Evolutionary conservation across 92 coral and sea anemone species (phyloP).

Genomic region (Scolanthus callimorphus): DNA sequence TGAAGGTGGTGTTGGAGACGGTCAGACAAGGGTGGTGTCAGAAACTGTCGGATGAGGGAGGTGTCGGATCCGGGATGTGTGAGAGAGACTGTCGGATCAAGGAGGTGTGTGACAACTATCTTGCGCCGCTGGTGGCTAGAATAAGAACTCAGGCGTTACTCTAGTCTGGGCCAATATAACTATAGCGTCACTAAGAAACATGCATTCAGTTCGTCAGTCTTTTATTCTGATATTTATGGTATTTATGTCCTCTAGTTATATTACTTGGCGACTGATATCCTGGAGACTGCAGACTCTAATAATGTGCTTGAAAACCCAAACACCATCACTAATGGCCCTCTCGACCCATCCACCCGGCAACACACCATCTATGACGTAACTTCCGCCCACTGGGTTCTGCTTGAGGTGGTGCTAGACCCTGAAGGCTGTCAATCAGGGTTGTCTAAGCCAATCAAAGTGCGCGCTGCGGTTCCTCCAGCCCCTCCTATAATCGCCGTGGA

Average conservation of each 20-base stretch:
- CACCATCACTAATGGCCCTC: conserved; percentile 67
- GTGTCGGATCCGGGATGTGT: too few relatives aligned
- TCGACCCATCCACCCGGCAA: conserved; percentile 44
- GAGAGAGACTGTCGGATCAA: too few relatives aligned
- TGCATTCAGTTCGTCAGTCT: too few relatives aligned
- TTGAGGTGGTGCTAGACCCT: conserved; percentile 71
- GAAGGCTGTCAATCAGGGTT: conserved; percentile 50
- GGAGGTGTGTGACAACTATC: too few relatives aligned
- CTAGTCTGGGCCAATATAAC: too few relatives aligned
- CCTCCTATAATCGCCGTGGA: conserved; percentile 62
- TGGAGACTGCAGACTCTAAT: conserved; percentile 15
- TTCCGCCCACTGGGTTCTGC: conserved; percentile 80
- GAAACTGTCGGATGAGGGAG: too few relatives aligned
- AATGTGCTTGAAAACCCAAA: conserved; percentile 19
- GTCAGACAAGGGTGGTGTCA: too few relatives aligned
- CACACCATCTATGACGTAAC: conserved; percentile 65
- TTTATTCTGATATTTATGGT: too few relatives aligned
- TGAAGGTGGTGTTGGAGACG: too few relatives aligned
- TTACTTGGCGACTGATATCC: conserved; percentile 42
- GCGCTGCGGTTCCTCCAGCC: conserved; percentile 67
- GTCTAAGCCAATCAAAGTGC: conserved; percentile 75
- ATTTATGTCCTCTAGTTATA: too few relatives aligned
- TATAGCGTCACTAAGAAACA: neutral
- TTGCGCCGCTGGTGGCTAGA: too few relatives aligned
- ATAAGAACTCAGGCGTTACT: too few relatives aligned